Percentiles rank a stretch among this genome's conserved stretches.
Evolutionary conservation across 1,140 invertebrate species (phyloP).

Genomic region (Drosophila seguyi): DNA sequence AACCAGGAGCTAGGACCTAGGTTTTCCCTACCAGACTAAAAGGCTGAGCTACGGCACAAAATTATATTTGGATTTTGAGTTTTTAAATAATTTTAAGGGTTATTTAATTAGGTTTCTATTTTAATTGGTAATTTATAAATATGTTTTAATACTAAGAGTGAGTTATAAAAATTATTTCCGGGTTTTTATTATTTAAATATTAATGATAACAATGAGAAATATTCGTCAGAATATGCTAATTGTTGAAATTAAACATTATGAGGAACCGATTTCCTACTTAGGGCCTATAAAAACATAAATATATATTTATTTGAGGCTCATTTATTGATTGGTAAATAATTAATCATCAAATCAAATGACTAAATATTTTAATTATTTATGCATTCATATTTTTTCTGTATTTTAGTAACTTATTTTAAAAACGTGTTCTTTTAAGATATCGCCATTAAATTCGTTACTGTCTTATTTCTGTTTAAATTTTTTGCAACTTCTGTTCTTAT

Average conservation of each 20-base stretch:
- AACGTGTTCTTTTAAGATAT: no score
- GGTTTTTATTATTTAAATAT: not conserved
- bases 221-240: no score
- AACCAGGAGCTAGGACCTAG: not conserved
- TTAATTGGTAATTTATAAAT: not conserved
- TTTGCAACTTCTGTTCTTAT: not conserved
- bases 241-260: no score
- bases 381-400: no score
- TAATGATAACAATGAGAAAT: not conserved
- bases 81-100: not conserved
- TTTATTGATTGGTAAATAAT: no score
- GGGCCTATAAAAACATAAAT: no score
- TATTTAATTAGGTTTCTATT: not conserved
- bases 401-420: no score
- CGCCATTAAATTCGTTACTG: rapidly evolving
- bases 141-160: not conserved
- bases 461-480: no score
- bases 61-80: constrained; percentile 4
- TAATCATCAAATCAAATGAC: no score
- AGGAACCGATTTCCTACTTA: no score
- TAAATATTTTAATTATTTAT: no score
- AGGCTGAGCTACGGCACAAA: not conserved
- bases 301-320: no score
- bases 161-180: not conserved
- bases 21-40: constrained; percentile 10